Evolutionary conservation across 1,140 invertebrate species (phyloP).

Genomic region (Glossosoma conforme): DNA sequence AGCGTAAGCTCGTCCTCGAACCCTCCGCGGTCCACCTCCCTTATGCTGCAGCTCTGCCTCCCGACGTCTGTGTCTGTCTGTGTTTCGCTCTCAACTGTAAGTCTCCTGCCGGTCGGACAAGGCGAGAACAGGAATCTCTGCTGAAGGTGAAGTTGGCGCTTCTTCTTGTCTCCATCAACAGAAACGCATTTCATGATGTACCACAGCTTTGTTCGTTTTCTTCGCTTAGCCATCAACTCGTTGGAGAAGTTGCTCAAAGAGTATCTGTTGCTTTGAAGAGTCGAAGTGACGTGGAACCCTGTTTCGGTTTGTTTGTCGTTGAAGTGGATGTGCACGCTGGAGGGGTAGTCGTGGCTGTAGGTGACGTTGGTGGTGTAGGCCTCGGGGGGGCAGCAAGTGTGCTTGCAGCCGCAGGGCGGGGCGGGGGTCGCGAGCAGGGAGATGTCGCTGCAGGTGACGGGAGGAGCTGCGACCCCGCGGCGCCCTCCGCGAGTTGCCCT

Average conservation of each 20-base stretch:
- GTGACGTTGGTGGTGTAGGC: slow-evolving; percentile 12
- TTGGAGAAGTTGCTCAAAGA: background rate
- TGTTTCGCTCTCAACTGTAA: slow-evolving; percentile 27
- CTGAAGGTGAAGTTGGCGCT: too few species aligned
- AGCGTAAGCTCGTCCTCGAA: slow-evolving; percentile 24
- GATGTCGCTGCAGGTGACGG: background rate
- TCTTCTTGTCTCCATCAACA: background rate
- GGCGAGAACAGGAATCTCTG: slow-evolving; percentile 15
- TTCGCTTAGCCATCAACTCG: background rate
- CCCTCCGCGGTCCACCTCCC: slow-evolving; percentile 9
- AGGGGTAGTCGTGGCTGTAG: slow-evolving; percentile 12
- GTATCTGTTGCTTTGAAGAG: background rate
- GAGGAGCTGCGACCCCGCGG: background rate
- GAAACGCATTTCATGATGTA: slow-evolving; percentile 17
- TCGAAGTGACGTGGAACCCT: slow-evolving; percentile 1
- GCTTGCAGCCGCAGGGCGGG: slow-evolving; percentile 1
- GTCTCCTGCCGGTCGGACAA: background rate
- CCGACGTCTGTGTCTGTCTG: slow-evolving; percentile 20
- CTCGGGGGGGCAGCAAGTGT: background rate
- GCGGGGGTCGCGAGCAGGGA: background rate
- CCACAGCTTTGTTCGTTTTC: slow-evolving; percentile 11
- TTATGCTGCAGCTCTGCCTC: background rate
- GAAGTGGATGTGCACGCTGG: slow-evolving; percentile 14
- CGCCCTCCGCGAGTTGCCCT: slow-evolving; percentile 11
- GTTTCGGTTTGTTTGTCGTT: slow-evolving; percentile 23